Conservation (phyloP, 2,797 vertebrate genomes). For the Catostomus latipinnis region DNA sequence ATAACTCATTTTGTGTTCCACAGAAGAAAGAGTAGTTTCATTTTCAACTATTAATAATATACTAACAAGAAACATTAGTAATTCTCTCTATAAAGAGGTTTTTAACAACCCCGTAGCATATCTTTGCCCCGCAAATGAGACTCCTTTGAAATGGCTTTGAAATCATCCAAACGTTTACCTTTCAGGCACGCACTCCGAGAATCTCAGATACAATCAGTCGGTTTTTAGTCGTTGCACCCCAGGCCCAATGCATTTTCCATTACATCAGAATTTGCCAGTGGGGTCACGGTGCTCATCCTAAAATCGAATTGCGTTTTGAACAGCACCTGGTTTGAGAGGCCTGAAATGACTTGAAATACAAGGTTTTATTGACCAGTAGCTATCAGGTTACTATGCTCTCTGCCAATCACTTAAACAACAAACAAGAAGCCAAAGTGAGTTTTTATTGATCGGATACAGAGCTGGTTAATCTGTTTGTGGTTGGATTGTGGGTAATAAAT, state of each 20-base stretch:
- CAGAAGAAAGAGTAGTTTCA: no score
- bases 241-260: slow-evolving; percentile 7
- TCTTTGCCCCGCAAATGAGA: slow-evolving; percentile 9
- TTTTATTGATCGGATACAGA: slow-evolving; percentile 45
- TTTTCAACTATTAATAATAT: no score
- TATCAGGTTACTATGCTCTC: slow-evolving; percentile 37
- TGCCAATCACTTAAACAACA: slow-evolving; percentile 40
- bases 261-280: background rate
- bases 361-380: slow-evolving; percentile 33
- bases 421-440: slow-evolving; percentile 35
- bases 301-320: slow-evolving; percentile 29
- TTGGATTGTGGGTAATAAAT: slow-evolving; percentile 32
- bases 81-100: background rate
- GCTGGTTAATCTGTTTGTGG: slow-evolving; percentile 30
- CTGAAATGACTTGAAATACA: slow-evolving; percentile 17
- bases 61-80: background rate
- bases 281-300: background rate
- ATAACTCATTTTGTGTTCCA: no score
- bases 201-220: background rate
- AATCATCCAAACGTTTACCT: background rate
- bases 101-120: background rate
- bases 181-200: background rate
- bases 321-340: slow-evolving; percentile 40
- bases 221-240: slow-evolving; percentile 1
- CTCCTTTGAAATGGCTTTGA: slow-evolving; percentile 2